Evolutionary conservation across 2,888 invertebrate species (phyloP).

Genomic region (Steinernema hermaphroditum): DNA sequence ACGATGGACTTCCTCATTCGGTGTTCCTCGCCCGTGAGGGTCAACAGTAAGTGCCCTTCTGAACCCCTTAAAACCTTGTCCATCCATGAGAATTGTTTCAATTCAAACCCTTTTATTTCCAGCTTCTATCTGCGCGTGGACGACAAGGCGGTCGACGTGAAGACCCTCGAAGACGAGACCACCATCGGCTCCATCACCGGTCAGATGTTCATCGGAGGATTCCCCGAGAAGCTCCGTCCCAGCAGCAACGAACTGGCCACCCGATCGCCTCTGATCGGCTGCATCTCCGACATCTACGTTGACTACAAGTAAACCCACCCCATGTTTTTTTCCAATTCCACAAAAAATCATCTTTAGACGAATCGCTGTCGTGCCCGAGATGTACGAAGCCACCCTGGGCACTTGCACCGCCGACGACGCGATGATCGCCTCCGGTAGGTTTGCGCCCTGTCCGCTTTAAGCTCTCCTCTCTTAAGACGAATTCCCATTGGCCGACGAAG

Average conservation of each 20-base stretch:
- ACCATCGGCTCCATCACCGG: constrained; percentile 50
- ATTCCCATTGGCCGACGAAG: constrained; percentile 27
- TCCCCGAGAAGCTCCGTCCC: constrained; percentile 44
- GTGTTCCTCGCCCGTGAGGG: constrained; percentile 58
- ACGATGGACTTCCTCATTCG: constrained; percentile 62
- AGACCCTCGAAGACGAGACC: constrained; percentile 50
- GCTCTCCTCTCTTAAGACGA: constrained; percentile 32
- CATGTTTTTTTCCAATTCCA: too few species aligned
- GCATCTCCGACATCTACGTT: constrained; percentile 68
- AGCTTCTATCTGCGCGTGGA: constrained; percentile 58
- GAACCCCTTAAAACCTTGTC: background rate
- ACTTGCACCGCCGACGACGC: constrained; percentile 48
- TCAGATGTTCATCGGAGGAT: constrained; percentile 60
- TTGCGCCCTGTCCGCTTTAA: background rate
- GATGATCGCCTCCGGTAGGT: constrained; percentile 34
- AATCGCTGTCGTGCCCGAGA: constrained; percentile 55
- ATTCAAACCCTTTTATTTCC: constrained; percentile 24
- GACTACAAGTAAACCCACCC: constrained; percentile 64
- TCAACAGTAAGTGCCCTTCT: constrained; percentile 46
- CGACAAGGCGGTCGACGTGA: constrained; percentile 62
- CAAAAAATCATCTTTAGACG: constrained; percentile 47
- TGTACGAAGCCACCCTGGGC: constrained; percentile 61
- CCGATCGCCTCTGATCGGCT: constrained; percentile 67
- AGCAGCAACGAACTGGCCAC: constrained; percentile 58
- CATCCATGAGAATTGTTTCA: background rate